Evolutionary conservation across 2,797 vertebrate genomes (phyloP), one percentile per base, ranked within the genome.

Genomic region (Meriones psammophilus): DNA sequence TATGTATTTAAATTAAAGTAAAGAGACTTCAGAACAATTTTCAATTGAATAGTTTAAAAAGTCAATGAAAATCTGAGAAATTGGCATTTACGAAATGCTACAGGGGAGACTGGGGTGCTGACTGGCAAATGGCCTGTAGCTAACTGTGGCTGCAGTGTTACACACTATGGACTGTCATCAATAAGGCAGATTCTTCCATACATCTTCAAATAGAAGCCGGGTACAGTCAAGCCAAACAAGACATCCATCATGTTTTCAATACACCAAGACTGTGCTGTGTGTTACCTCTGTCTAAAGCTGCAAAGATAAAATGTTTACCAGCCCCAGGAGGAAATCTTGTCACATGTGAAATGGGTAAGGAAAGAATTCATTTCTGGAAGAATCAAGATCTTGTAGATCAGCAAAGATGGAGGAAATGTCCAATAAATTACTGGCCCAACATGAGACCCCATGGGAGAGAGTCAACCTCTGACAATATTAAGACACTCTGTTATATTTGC

Each of bases 181-280:
- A 60, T 62, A 68, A 96, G n/a, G 30, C 33, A 64, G 62, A 50
- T 71, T 73, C 18, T 88, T 84, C 5, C 1, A 46, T 46, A 39
- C 58, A 56, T 18, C 46, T 87, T 81, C 84, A 95, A 97, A 85
- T 26, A 95, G 66, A 73, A 64, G 46, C 46, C 62, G 80, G 71
- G 54, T 80, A 89, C 30, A 76, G 87, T 46, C 71, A 76, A 87
- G 92, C 54, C 62, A 79, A 92, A 85, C 50, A 78, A 92, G 76
- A 83, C 79, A 91, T 91, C 71, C 71, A 69, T 95, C 95, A 71
- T 92, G 71, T 76, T 78, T 92, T 62, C 54, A 68, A 54, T 60
- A 91, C 30, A 46, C 36, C 30, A 22, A 84, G 74, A 68, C 66
- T 39, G 20, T 17, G n/a, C 76, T 46, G 7, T 92, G 62, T 87